Percentiles rank a stretch among this genome's conserved stretches.
These are phyloP conservation scores for Salminus brasiliensis DNA, from an alignment of 2,113 vertebrate species.

Conservation along the genomic window DNA sequence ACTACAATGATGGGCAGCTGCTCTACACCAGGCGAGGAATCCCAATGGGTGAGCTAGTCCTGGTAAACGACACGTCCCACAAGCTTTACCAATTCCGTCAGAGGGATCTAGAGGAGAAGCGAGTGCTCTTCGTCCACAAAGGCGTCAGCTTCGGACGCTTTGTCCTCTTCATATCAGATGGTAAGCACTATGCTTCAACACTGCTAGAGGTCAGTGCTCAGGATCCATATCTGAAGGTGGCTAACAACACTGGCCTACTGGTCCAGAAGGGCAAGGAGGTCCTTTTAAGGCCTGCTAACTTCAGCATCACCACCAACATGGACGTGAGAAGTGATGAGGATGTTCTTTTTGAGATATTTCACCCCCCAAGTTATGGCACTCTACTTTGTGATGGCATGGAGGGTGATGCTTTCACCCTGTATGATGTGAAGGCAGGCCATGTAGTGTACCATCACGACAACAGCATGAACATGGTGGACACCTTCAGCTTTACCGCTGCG, in stretches of 20 bases:
- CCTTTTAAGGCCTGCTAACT: slow-evolving; percentile 73
- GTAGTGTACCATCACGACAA: slow-evolving; percentile 80
- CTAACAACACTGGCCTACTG: slow-evolving; percentile 83
- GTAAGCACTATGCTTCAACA: slow-evolving; percentile 81
- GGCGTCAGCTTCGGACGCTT: slow-evolving; percentile 83
- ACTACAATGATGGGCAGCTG: slow-evolving; percentile 85
- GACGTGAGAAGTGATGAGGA: slow-evolving; percentile 82
- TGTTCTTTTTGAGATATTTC: slow-evolving; percentile 75
- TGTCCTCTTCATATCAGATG: slow-evolving; percentile 87
- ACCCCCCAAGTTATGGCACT: slow-evolving; percentile 77
- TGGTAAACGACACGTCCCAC: slow-evolving; percentile 72
- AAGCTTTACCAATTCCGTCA: slow-evolving; percentile 88
- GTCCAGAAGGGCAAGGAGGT: slow-evolving; percentile 76
- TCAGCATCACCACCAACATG: slow-evolving; percentile 85
- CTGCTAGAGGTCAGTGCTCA: slow-evolving; percentile 84
- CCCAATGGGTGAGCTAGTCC: slow-evolving; percentile 85
- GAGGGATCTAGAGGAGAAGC: slow-evolving; percentile 78
- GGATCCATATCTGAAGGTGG: slow-evolving; percentile 79
- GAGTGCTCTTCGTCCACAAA: slow-evolving; percentile 81
- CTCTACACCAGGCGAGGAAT: slow-evolving; percentile 85
- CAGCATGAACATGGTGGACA: slow-evolving; percentile 72
- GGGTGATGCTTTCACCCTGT: slow-evolving; percentile 75
- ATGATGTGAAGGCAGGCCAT: slow-evolving; percentile 73
- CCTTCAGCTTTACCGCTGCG: slow-evolving; percentile 78
- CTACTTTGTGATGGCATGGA: slow-evolving; percentile 67